These are phyloP conservation scores for Monomorium pharaonis DNA, from an alignment of 1,140 invertebrate species.

Conservation along the genomic window DNA sequence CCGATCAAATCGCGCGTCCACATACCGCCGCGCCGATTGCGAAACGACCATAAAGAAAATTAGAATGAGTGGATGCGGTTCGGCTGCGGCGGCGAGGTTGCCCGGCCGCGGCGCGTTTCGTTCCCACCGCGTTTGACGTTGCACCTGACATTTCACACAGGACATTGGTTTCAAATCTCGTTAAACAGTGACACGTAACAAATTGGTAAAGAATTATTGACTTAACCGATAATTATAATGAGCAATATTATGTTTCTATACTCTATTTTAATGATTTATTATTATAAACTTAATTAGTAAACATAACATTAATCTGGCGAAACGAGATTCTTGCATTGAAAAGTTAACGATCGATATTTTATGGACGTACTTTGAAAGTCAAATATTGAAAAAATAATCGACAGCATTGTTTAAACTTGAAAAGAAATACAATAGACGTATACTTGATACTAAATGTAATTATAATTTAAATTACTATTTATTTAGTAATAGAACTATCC, in stretches of 20 bases:
- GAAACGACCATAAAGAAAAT: constrained; percentile 51
- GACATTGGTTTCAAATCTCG: not conserved
- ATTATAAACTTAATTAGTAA: too few relatives aligned
- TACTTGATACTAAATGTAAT: not conserved
- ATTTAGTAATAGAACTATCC: too few relatives aligned
- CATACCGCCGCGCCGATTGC: constrained; percentile 28
- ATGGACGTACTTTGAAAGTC: not conserved
- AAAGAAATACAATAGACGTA: not conserved
- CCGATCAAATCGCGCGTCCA: constrained; percentile 24
- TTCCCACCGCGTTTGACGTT: constrained; percentile 10
- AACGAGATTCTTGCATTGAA: not conserved
- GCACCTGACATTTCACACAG: constrained; percentile 8
- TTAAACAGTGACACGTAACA: not conserved
- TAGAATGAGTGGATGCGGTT: constrained; percentile 48
- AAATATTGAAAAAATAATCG: not conserved
- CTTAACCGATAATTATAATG: not conserved
- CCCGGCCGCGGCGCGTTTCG: not conserved
- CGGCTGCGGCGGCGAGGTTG: constrained; percentile 34
- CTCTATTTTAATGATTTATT: not conserved
- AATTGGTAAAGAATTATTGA: not conserved
- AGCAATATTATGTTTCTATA: not conserved
- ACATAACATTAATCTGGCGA: not conserved
- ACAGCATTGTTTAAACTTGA: not conserved
- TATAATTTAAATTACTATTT: not conserved
- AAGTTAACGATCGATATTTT: not conserved